Conservation (phyloP, 1,140 invertebrate genomes). For the Philopotamus ludificatus region DNA sequence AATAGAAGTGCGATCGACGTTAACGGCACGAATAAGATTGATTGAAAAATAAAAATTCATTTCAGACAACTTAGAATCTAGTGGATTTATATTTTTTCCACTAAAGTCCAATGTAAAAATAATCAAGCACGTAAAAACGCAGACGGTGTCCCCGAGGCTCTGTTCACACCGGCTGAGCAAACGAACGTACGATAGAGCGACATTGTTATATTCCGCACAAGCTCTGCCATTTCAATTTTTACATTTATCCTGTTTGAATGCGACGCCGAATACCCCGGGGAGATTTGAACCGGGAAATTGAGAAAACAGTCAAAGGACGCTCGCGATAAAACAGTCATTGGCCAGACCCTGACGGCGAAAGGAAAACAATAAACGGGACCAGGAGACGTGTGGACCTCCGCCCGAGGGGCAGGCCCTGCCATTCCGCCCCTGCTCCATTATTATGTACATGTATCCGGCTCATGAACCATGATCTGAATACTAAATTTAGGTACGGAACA, state of each 20-base stretch:
- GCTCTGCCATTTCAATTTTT: neutral
- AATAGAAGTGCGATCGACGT: too few species aligned
- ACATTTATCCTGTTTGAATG: neutral
- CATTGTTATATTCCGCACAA: neutral
- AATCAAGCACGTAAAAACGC: too few species aligned
- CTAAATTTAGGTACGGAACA: neutral
- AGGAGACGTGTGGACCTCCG: slow-evolving; percentile 5
- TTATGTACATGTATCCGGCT: too few species aligned
- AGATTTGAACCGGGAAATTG: slow-evolving; percentile 7
- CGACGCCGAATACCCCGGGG: slow-evolving; percentile 4
- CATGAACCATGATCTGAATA: slow-evolving; percentile 12
- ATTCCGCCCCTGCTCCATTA: neutral
- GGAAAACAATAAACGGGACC: slow-evolving; percentile 15
- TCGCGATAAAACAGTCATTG: slow-evolving; percentile 8
- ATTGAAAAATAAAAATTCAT: too few species aligned
- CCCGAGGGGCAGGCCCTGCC: neutral
- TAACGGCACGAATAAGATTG: too few species aligned
- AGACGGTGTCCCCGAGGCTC: neutral
- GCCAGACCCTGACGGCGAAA: neutral
- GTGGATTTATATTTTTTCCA: too few species aligned
- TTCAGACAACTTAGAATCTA: too few species aligned
- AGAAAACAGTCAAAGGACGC: slow-evolving; percentile 5
- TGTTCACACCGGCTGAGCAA: neutral
- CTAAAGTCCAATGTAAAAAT: too few species aligned
- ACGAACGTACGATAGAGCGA: neutral